A percentile compares a stretch with the other conserved stretches of the same genome.
Evolutionary conservation across 2,888 invertebrate genomes (phyloP).

Genomic region (Tuberolachnus salignus): DNA sequence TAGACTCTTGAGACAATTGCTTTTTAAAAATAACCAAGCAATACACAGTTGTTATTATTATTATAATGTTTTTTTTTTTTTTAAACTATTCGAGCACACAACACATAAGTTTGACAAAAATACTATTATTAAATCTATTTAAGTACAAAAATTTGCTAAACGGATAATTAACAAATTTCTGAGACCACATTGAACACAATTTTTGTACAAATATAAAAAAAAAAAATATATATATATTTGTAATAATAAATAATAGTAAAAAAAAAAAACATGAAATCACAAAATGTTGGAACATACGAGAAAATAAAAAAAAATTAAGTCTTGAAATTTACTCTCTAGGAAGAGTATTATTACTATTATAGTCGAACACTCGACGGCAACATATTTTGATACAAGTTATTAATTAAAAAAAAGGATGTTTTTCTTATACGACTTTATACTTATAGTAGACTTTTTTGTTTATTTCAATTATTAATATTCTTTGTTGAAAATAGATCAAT

Average conservation of each 20-base stretch:
- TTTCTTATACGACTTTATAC: neutral
- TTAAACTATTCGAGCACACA: conserved; percentile 50
- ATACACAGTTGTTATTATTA: neutral
- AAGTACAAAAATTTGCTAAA: conserved; percentile 57
- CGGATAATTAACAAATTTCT: conserved; percentile 54
- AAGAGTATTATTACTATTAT: conserved; percentile 32
- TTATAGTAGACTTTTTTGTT: neutral
- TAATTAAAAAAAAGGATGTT: conserved; percentile 4
- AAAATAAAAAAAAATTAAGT: conserved; percentile 51
- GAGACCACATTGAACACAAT: conserved; percentile 56
- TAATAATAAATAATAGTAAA: conserved; percentile 34
- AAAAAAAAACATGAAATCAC: conserved; percentile 44
- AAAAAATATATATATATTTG: conserved; percentile 31
- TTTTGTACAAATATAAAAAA: conserved; percentile 56
- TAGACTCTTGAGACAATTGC: conserved; percentile 30
- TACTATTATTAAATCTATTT: conserved; percentile 52
- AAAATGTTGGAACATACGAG: conserved; percentile 48
- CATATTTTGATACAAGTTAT: conserved; percentile 23
- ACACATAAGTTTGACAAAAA: conserved; percentile 47
- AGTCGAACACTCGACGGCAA: conserved; percentile 26
- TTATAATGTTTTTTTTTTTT: too few species aligned
- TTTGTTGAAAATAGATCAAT: neutral
- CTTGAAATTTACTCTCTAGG: conserved; percentile 50
- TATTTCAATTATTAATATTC: neutral
- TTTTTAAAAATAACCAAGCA: conserved; percentile 16